phyloP scores from a whole-genome alignment of 2,113 vertebrate genomes.

The Ciconia boyciana region DNA sequence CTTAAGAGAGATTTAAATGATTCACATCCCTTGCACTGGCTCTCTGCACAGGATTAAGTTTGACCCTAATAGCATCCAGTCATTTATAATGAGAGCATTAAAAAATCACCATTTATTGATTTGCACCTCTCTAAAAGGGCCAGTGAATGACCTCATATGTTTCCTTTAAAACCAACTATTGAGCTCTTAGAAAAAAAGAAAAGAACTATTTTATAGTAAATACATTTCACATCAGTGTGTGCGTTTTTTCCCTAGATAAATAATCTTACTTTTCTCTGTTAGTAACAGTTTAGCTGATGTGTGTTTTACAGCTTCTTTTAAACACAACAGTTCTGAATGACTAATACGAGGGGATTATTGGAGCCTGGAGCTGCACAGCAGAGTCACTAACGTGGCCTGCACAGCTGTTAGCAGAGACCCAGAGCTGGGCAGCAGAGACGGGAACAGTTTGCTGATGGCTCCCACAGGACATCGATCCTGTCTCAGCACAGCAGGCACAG shows the following conservation, averaged over 20 bases:
- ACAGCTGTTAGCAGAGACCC: not conserved
- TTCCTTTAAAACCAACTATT: slow-evolving; percentile 11
- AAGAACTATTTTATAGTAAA: not conserved
- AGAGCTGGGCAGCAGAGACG: not conserved
- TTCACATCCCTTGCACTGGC: not conserved
- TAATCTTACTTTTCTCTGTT: not conserved
- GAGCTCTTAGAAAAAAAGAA: not conserved
- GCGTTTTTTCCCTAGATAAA: not conserved
- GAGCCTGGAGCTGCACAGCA: not conserved
- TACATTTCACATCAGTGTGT: not conserved
- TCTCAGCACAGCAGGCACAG: not conserved
- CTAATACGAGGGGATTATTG: not conserved
- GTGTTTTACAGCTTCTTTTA: slow-evolving; percentile 54
- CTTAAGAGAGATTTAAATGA: not conserved
- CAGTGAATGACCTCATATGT: not conserved
- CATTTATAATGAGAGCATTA: slow-evolving; percentile 5
- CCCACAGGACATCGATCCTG: not conserved
- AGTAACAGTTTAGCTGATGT: slow-evolving; percentile 17
- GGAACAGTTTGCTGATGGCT: not conserved
- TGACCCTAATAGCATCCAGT: slow-evolving; percentile 18
- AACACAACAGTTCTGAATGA: not conserved
- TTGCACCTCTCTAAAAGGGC: not conserved
- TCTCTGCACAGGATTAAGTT: slow-evolving; percentile 17
- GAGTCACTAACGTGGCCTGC: not conserved
- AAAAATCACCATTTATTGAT: slow-evolving; percentile 25